Percentiles rank a stretch among this genome's conserved stretches.
These are phyloP conservation scores for Panulirus ornatus DNA, from an alignment of 1,140 invertebrate genomes.

Conservation along the genomic window DNA sequence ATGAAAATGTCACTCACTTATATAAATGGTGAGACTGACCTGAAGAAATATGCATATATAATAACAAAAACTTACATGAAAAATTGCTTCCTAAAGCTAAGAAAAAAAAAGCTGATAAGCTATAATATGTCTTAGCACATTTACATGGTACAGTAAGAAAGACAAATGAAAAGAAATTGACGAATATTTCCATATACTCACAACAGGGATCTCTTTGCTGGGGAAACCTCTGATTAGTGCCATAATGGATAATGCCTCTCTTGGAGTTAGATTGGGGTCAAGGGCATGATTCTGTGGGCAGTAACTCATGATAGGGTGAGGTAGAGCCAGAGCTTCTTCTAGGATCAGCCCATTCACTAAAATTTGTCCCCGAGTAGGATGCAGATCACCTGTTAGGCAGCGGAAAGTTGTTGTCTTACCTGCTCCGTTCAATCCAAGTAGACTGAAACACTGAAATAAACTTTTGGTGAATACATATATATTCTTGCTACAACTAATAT, in stretches of 20 bases:
- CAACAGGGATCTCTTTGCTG: neutral
- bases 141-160: too few species aligned
- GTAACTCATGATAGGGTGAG: conserved; percentile 78
- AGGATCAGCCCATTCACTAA: conserved; percentile 77
- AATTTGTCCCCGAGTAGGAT: conserved; percentile 80
- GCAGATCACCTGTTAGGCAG: conserved; percentile 82
- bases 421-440: conserved; percentile 78
- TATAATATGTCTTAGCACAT: too few species aligned
- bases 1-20: too few species aligned
- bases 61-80: too few species aligned
- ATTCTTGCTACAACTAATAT: too few species aligned
- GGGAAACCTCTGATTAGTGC: conserved; percentile 76
- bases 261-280: conserved; percentile 79
- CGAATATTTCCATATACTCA: neutral
- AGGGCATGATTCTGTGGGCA: conserved; percentile 81
- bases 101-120: too few species aligned
- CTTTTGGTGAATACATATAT: too few species aligned
- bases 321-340: conserved; percentile 68
- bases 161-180: too few species aligned
- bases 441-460: conserved; percentile 78
- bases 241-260: conserved; percentile 76
- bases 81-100: too few species aligned
- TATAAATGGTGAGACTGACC: too few species aligned
- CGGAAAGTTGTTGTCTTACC: conserved; percentile 84
- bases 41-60: too few species aligned